These are phyloP conservation scores for Armadillidium nasatum DNA, from an alignment of 1,140 invertebrate species.

Conservation along the genomic window DNA sequence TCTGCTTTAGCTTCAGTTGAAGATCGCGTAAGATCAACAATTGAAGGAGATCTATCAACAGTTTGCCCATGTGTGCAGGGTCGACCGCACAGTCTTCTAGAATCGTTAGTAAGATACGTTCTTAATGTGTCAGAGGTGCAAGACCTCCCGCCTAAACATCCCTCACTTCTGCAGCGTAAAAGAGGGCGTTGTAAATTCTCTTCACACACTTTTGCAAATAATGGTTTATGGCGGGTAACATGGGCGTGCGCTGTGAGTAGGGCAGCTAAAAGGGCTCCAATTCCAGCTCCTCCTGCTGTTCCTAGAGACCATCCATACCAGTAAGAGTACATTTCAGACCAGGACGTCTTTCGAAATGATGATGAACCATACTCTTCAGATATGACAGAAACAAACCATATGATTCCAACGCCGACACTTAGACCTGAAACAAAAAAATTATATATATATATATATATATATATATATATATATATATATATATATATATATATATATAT, in stretches of 20 bases:
- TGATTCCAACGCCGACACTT: conserved; percentile 39
- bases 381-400: conserved; percentile 39
- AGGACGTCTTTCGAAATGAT: conserved; percentile 26
- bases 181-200: conserved; percentile 31
- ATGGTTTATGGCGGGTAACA: conserved; percentile 33
- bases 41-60: conserved; percentile 30
- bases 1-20: background rate
- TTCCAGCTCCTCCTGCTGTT: conserved; percentile 29
- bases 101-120: conserved; percentile 39
- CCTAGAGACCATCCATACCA: conserved; percentile 36
- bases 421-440: conserved; percentile 23
- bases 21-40: conserved; percentile 38
- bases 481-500: background rate
- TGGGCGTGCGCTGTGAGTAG: conserved; percentile 37
- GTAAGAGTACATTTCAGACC: conserved; percentile 37
- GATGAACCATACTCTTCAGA: conserved; percentile 36
- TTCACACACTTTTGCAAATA: conserved; percentile 23
- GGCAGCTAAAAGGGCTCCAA: conserved; percentile 34
- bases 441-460: background rate
- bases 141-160: conserved; percentile 34
- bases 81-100: conserved; percentile 22
- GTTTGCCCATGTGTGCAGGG: background rate
- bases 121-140: conserved; percentile 38
- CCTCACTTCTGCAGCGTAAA: conserved; percentile 34
- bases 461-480: background rate